Percentiles rank a stretch among this genome's conserved stretches.
phyloP scores from a whole-genome alignment of 2,113 vertebrate genomes.

The Echinops telfairi region DNA sequence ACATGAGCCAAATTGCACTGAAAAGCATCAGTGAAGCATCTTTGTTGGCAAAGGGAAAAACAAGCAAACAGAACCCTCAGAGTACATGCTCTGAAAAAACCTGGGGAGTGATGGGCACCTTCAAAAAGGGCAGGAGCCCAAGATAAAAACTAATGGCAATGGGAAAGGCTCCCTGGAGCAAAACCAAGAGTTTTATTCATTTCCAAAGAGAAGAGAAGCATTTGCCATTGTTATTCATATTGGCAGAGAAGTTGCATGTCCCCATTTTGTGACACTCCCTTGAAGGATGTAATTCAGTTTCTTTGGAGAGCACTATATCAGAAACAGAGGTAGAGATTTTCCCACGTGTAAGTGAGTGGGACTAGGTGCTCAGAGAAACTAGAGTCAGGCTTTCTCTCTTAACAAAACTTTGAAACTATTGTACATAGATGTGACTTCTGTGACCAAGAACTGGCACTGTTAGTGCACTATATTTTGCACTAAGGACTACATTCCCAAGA shows the following conservation, averaged over 20 bases:
- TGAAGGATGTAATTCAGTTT: conserved; percentile 15
- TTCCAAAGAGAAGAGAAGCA: not conserved
- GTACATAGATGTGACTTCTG: too few relatives aligned
- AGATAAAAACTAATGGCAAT: not conserved
- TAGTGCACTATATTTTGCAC: too few relatives aligned
- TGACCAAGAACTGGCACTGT: too few relatives aligned
- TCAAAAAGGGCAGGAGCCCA: not conserved
- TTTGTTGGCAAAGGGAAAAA: not conserved
- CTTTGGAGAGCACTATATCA: not conserved
- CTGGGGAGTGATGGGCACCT: not conserved
- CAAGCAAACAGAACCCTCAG: not conserved
- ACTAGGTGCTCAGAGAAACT: too few relatives aligned
- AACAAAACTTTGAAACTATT: too few relatives aligned
- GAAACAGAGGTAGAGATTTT: too few relatives aligned
- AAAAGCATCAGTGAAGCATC: not conserved
- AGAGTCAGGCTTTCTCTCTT: too few relatives aligned
- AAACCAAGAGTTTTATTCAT: not conserved
- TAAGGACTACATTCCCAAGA: too few relatives aligned
- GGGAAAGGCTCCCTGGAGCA: not conserved
- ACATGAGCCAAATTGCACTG: not conserved
- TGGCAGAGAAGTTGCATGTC: not conserved
- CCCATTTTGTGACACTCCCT: not conserved
- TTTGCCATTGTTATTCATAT: not conserved
- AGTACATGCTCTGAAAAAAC: not conserved
- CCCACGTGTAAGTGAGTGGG: too few relatives aligned